These are phyloP conservation scores for Ichneumon xanthorius DNA, from an alignment of 2,888 invertebrate genomes.

Conservation along the genomic window DNA sequence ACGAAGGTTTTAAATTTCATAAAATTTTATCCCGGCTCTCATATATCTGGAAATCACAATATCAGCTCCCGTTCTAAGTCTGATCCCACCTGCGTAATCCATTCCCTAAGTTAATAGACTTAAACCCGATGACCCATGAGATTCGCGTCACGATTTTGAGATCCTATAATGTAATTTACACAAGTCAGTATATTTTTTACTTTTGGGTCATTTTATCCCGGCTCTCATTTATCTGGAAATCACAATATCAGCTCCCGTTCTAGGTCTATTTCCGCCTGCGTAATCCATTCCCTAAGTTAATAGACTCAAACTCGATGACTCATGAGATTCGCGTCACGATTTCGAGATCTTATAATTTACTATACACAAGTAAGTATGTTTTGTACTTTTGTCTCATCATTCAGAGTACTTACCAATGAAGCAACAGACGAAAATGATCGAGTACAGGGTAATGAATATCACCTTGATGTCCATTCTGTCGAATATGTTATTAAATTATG, in stretches of 20 bases:
- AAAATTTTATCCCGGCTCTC: too few species aligned
- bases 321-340: conserved; percentile 7
- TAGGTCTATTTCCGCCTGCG: not conserved
- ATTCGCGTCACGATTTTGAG: conserved; percentile 7
- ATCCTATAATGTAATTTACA: conserved; percentile 1
- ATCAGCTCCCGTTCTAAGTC: not conserved
- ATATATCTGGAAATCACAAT: too few species aligned
- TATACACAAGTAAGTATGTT: too few species aligned
- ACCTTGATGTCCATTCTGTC: too few species aligned
- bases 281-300: not conserved
- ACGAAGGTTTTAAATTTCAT: too few species aligned
- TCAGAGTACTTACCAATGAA: too few species aligned
- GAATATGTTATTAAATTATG: too few species aligned
- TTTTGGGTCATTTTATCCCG: not conserved
- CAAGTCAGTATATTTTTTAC: too few species aligned
- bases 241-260: not conserved
- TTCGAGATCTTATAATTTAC: conserved; percentile 22
- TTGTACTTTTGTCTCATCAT: not conserved
- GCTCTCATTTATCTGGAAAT: too few species aligned
- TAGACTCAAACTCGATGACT: conserved; percentile 3
- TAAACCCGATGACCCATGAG: conserved; percentile 22
- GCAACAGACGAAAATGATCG: too few species aligned
- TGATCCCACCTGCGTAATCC: too few species aligned
- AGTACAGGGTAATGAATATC: too few species aligned
- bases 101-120: not conserved